Conservation (phyloP, 64 coral and sea anemone genomes). For the Actinia equina region DNA sequence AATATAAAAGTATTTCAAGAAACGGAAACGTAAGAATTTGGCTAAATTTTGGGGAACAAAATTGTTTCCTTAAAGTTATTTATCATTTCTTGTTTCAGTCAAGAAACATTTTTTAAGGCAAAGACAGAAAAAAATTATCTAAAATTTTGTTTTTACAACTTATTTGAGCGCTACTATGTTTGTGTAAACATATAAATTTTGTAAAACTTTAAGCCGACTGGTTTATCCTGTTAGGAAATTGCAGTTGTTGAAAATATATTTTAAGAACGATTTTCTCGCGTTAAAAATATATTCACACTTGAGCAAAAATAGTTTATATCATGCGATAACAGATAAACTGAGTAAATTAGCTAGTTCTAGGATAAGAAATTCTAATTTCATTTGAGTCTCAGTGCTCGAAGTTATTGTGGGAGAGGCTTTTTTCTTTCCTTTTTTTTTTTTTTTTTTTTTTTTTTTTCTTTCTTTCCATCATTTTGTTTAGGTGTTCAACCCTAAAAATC, state of each 20-base stretch:
- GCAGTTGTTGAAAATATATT: neutral
- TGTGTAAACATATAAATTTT: slow-evolving; percentile 12
- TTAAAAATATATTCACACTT: too few species aligned
- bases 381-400: too few species aligned
- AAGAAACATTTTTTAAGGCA: neutral
- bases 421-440: too few species aligned
- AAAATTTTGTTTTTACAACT: neutral
- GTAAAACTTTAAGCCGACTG: neutral
- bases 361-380: too few species aligned
- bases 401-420: too few species aligned
- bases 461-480: too few species aligned
- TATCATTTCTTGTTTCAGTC: neutral
- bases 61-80: neutral
- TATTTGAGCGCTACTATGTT: neutral
- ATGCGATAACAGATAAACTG: too few species aligned
- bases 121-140: neutral
- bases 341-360: too few species aligned
- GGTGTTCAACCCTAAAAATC: too few species aligned
- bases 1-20: neutral
- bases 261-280: too few species aligned
- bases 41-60: neutral
- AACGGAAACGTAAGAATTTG: neutral
- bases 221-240: neutral
- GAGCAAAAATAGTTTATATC: too few species aligned
- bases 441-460: too few species aligned